Percentiles rank a stretch among this genome's conserved stretches.
Conservation (phyloP, 2,113 vertebrate species). For the Potamarius usumacintae region DNA sequence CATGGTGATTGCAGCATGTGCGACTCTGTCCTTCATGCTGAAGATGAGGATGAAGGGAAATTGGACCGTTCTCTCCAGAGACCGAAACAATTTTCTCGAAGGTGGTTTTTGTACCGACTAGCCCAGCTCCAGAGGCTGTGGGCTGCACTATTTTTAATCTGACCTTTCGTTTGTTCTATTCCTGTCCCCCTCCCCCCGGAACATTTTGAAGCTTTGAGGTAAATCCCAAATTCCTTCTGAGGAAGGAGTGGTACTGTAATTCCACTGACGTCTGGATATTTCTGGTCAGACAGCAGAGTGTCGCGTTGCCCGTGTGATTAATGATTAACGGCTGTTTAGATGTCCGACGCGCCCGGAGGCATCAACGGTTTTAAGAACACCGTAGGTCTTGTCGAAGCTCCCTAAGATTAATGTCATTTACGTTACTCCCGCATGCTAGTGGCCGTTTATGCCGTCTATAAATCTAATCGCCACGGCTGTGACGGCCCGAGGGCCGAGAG, state of each 20-base stretch:
- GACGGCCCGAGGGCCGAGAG: neutral
- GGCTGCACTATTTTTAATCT: constrained; percentile 21
- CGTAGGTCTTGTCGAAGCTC: neutral
- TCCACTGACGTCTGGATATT: neutral
- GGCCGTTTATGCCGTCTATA: constrained; percentile 3
- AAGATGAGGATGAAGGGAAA: constrained; percentile 31
- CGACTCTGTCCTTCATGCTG: constrained; percentile 25
- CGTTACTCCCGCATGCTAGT: neutral
- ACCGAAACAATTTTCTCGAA: constrained; percentile 24
- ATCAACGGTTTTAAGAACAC: neutral
- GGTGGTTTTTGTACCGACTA: constrained; percentile 16
- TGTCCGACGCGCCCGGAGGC: neutral
- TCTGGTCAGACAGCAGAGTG: neutral
- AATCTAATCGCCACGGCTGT: constrained; percentile 9
- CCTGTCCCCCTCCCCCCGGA: neutral
- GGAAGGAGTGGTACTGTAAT: neutral
- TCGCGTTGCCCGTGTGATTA: neutral
- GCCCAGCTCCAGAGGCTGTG: constrained; percentile 30
- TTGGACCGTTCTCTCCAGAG: constrained; percentile 22
- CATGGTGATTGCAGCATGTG: neutral
- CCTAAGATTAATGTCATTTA: constrained; percentile 10
- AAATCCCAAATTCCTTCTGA: constrained; percentile 4
- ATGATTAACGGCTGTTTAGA: constrained; percentile 13
- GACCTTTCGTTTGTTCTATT: constrained; percentile 34
- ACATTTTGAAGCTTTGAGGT: constrained; percentile 6